A percentile compares a stretch with the other conserved stretches of the same genome.
These are phyloP conservation scores for Taphrorychus bicolor DNA, from an alignment of 2,888 invertebrate genomes.

Conservation along the genomic window DNA sequence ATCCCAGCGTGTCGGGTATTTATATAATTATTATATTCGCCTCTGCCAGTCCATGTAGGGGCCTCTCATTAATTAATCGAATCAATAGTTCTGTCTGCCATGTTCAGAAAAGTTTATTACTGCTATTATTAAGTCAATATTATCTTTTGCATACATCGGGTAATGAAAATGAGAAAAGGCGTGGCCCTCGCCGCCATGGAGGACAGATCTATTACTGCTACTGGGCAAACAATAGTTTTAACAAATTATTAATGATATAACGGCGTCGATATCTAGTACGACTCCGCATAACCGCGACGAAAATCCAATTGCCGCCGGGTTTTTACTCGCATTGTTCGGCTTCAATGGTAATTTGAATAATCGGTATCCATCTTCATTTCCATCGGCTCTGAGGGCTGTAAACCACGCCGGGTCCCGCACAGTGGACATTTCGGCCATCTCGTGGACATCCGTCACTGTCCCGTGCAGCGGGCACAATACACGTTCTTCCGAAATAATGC, in stretches of 20 bases:
- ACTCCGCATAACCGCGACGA: neutral
- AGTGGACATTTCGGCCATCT: slow-evolving; percentile 31
- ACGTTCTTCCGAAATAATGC: slow-evolving; percentile 40
- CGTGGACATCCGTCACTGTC: slow-evolving; percentile 39
- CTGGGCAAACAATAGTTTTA: slow-evolving; percentile 1
- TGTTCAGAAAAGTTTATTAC: slow-evolving; percentile 47
- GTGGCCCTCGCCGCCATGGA: slow-evolving; percentile 11
- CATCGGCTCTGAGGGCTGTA: slow-evolving; percentile 30
- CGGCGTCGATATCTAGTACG: neutral
- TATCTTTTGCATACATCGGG: slow-evolving; percentile 39
- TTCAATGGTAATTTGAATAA: slow-evolving; percentile 39
- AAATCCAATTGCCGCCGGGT: neutral
- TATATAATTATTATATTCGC: slow-evolving; percentile 57
- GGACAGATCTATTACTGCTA: slow-evolving; percentile 14
- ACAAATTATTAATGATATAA: neutral
- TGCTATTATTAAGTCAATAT: slow-evolving; percentile 40
- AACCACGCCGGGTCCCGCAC: slow-evolving; percentile 19
- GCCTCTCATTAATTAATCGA: slow-evolving; percentile 57
- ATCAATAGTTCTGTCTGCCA: slow-evolving; percentile 49
- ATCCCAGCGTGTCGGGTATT: slow-evolving; percentile 56
- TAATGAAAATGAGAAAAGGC: slow-evolving; percentile 39
- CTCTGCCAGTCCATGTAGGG: slow-evolving; percentile 44
- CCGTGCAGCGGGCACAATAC: slow-evolving; percentile 32
- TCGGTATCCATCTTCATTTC: slow-evolving; percentile 39
- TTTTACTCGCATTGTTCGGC: slow-evolving; percentile 31